Percentiles rank a stretch among this genome's conserved stretches.
phyloP scores from a whole-genome alignment of 37 sponge, comb jelly and placozoan genomes.

The Eunapius fragilis region DNA sequence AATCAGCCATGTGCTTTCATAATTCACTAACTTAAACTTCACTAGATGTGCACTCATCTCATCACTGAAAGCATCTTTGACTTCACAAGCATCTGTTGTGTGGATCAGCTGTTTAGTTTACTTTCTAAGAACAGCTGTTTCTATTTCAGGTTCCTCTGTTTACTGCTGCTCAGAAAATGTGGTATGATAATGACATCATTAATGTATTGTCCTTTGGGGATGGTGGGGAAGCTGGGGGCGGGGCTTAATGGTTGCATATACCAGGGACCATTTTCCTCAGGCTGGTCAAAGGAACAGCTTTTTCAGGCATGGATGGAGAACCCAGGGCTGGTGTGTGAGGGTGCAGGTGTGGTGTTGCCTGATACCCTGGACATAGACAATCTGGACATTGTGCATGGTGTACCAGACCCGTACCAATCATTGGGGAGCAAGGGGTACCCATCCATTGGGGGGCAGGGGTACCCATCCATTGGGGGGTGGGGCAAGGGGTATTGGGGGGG shows the following conservation, averaged over 20 bases:
- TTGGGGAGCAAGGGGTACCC: constrained; percentile 60
- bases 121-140: background rate
- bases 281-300: constrained; percentile 82
- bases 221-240: background rate
- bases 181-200: constrained; percentile 36
- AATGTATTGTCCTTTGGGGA: too few relatives aligned
- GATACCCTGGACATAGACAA: constrained; percentile 9
- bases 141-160: constrained; percentile 74
- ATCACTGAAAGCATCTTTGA: too few relatives aligned
- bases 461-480: too few relatives aligned
- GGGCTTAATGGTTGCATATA: background rate
- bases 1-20: too few relatives aligned
- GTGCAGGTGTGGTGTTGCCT: constrained; percentile 78
- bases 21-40: too few relatives aligned
- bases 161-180: constrained; percentile 71
- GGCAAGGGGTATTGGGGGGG: too few relatives aligned
- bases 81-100: too few relatives aligned
- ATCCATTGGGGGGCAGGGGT: too few relatives aligned
- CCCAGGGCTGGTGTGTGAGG: constrained; percentile 64
- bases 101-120: constrained; percentile 6
- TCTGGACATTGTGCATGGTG: background rate
- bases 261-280: background rate
- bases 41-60: too few relatives aligned
- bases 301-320: constrained; percentile 83
- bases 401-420: background rate